Base-by-base conservation (phyloP, 2,113 vertebrate genomes). In the Zapornia atra region DNA sequence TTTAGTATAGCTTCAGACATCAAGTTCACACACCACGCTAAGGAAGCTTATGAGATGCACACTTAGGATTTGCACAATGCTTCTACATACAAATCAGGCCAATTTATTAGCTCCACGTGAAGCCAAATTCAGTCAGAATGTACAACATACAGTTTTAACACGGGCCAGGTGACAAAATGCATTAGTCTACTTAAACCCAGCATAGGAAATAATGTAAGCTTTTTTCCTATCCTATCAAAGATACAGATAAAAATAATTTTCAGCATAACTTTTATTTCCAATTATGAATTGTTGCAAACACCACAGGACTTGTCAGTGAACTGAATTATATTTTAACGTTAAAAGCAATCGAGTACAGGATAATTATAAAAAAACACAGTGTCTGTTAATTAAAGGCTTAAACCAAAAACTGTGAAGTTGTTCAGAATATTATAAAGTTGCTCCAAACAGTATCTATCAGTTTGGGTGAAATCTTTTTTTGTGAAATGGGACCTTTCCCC, bases 181-280 rank as follows among this genome's bases (percentile, higher is more conserved):
- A 79, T 65, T 80, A 82, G 9, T 70, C 42, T 82, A 80, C n/a
- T 94, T 95, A 97, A 94, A 84, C 76, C 15, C 73, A 75, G 50
- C 19, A 59, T 9, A 84, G 42, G 54, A 71, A 95, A 88, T 71
- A 60, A 48, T 64, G 36, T 34, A 68, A 90, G 18, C 6, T 78
- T 59, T 77, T 61, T 61, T 60, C 48, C 48, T 48, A 48, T 59
- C 26, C 64, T 63, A 24, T 68, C 42, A 88, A 83, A 66, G 0
- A 1, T 36, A 77, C 12, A 88, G 53, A 44, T 44, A 63, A 85
- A 85, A 87, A 64, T 65, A 82, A 80, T 68, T 89, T 87, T 59
- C 59, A 59, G 21, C 31, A 21, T 61, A 53, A 94, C 64, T 76
- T 17, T 86, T 75, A 63, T 80, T 80, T 87, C 20, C 36, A 59